Percentiles rank a stretch among this genome's conserved stretches.
phyloP scores from a whole-genome alignment of 92 coral and sea anemone species.

The Zoanthus sociatus region DNA sequence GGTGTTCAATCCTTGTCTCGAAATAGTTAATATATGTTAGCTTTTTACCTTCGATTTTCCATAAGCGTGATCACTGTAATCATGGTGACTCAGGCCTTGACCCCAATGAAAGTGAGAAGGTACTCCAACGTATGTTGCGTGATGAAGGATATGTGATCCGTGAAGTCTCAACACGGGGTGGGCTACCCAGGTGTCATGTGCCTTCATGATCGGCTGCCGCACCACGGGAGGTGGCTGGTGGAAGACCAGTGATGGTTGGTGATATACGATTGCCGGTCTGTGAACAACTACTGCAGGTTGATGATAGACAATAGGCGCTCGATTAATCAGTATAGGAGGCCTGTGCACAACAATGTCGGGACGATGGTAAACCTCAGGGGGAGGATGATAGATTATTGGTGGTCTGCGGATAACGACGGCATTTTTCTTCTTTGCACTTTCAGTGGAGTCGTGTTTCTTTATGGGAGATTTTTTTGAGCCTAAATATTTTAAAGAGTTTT shows the following conservation, averaged over 20 bases:
- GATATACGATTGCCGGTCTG: constrained; percentile 98
- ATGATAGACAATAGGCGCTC: constrained; percentile 94
- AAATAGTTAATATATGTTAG: too few relatives aligned
- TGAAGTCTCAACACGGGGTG: constrained; percentile 71
- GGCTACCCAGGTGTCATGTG: constrained; percentile 93
- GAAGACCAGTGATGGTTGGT: constrained; percentile 93
- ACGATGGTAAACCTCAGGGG: constrained; percentile 98
- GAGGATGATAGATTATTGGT: constrained; percentile 98
- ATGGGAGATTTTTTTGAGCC: constrained; percentile 38
- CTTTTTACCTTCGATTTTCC: constrained; percentile 54
- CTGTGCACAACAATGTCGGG: constrained; percentile 97
- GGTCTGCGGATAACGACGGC: constrained; percentile 92
- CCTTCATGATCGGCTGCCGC: constrained; percentile 87
- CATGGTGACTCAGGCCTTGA: constrained; percentile 61
- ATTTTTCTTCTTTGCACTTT: constrained; percentile 90
- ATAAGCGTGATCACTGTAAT: constrained; percentile 47
- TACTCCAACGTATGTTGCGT: constrained; percentile 75
- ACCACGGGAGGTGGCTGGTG: constrained; percentile 99
- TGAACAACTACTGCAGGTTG: constrained; percentile 98
- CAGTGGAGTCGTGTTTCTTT: constrained; percentile 54
- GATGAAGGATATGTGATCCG: constrained; percentile 73
- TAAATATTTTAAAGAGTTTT: not conserved
- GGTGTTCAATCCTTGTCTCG: too few relatives aligned
- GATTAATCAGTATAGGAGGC: constrained; percentile 96
- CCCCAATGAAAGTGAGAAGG: constrained; percentile 72